A percentile compares a stretch with the other conserved stretches of the same genome.
phyloP scores from a whole-genome alignment of 2,113 vertebrate genomes.

The Lepus timidus region DNA sequence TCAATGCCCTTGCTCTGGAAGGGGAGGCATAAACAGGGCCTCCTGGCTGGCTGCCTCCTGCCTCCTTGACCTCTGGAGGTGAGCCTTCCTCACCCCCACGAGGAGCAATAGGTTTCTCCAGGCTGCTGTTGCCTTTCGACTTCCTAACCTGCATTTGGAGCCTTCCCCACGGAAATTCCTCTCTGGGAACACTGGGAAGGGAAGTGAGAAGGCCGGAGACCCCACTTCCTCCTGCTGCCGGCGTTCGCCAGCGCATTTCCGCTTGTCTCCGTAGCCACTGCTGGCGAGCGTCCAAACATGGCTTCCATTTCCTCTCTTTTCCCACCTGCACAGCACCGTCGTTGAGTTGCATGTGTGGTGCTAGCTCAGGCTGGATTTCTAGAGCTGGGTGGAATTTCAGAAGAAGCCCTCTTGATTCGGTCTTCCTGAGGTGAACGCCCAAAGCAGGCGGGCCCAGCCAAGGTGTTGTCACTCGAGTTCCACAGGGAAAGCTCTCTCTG shows the following conservation, averaged over 20 bases:
- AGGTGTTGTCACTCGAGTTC: background rate
- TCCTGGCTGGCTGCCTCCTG: background rate
- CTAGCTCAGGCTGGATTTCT: background rate
- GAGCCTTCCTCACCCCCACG: background rate
- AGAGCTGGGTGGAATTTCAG: background rate
- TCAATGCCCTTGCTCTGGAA: background rate
- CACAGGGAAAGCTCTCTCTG: background rate
- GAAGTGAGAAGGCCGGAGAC: constrained; percentile 57
- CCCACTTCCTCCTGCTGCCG: constrained; percentile 50
- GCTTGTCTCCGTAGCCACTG: background rate
- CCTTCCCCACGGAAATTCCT: constrained; percentile 57
- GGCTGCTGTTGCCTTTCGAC: constrained; percentile 8
- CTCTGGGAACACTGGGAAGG: constrained; percentile 60
- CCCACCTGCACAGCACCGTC: background rate
- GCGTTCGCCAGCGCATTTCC: background rate
- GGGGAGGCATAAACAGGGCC: background rate
- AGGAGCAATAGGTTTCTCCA: background rate
- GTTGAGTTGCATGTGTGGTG: background rate
- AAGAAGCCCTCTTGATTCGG: background rate
- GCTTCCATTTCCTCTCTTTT: constrained; percentile 46
- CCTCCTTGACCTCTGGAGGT: background rate
- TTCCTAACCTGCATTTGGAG: background rate
- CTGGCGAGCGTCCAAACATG: background rate
- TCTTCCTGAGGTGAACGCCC: background rate
- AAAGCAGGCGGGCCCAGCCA: background rate